Percentiles rank a stretch among this genome's conserved stretches.
Evolutionary conservation across 2,888 invertebrate species (phyloP).

Genomic region (Drepana falcataria): DNA sequence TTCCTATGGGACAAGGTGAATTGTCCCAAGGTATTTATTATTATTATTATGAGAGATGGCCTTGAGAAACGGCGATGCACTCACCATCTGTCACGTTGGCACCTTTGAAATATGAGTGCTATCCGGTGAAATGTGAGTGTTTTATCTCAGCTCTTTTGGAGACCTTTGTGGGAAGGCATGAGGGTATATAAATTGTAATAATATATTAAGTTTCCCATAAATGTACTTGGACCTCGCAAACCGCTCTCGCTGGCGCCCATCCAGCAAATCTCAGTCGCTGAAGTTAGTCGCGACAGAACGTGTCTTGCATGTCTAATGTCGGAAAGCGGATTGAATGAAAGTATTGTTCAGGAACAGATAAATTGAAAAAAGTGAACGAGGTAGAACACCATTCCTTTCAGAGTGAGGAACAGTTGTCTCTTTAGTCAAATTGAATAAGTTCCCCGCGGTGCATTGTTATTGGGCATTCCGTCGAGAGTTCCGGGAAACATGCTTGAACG

Average conservation of each 20-base stretch:
- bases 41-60: too few relatives aligned
- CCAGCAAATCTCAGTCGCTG: constrained; percentile 24
- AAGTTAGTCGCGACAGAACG: constrained; percentile 50
- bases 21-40: too few relatives aligned
- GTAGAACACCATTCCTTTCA: constrained; percentile 60
- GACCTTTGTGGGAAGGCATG: too few relatives aligned
- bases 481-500: constrained; percentile 31
- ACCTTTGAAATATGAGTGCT: too few relatives aligned
- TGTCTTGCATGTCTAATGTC: constrained; percentile 65
- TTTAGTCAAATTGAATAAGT: constrained; percentile 72
- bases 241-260: constrained; percentile 28
- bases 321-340: constrained; percentile 64
- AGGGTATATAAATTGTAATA: too few relatives aligned
- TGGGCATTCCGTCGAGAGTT: constrained; percentile 42
- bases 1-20: too few relatives aligned
- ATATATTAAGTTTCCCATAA: neutral
- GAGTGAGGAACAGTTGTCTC: constrained; percentile 66
- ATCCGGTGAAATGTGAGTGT: too few relatives aligned
- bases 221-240: neutral
- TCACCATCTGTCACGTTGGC: too few relatives aligned
- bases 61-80: too few relatives aligned
- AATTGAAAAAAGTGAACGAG: constrained; percentile 52
- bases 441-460: constrained; percentile 59
- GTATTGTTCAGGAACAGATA: constrained; percentile 64
- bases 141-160: too few relatives aligned